Percentiles rank a stretch among this genome's conserved stretches.
Evolutionary conservation across 1,140 invertebrate species (phyloP).

Genomic region (Triops longicaudatus): DNA sequence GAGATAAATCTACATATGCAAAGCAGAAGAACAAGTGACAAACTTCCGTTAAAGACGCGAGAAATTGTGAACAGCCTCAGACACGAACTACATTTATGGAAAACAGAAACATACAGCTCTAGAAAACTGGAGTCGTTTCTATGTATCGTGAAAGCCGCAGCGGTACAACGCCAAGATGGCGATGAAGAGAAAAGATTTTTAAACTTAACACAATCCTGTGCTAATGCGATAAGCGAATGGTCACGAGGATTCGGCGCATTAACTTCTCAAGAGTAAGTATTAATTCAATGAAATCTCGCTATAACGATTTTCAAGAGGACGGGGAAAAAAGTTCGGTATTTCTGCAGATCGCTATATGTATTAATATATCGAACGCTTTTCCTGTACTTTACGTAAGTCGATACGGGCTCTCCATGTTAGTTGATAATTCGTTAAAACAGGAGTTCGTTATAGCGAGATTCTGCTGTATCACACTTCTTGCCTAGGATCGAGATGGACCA

Average conservation of each 20-base stretch:
- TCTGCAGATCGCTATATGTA: too few relatives aligned
- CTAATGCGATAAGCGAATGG: not conserved
- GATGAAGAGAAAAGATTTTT: not conserved
- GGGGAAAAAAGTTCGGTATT: too few relatives aligned
- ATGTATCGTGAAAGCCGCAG: not conserved
- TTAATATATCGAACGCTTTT: too few relatives aligned
- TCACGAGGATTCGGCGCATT: not conserved
- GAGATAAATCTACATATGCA: not conserved
- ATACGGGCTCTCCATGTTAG: too few relatives aligned
- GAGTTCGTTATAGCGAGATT: not conserved
- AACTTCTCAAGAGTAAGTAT: not conserved
- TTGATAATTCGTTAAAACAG: not conserved
- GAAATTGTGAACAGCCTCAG: not conserved
- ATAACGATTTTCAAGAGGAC: too few relatives aligned
- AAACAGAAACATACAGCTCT: not conserved
- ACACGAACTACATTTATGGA: not conserved
- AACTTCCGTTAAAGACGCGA: not conserved
- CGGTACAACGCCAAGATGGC: not conserved
- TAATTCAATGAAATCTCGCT: too few relatives aligned
- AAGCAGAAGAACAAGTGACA: not conserved
- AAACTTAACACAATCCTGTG: not conserved
- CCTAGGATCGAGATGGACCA: not conserved
- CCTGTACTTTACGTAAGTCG: too few relatives aligned
- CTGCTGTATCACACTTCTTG: too few relatives aligned
- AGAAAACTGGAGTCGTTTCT: not conserved